Base-by-base conservation (phyloP, 1,140 invertebrate species). In the Magallana gigas region DNA sequence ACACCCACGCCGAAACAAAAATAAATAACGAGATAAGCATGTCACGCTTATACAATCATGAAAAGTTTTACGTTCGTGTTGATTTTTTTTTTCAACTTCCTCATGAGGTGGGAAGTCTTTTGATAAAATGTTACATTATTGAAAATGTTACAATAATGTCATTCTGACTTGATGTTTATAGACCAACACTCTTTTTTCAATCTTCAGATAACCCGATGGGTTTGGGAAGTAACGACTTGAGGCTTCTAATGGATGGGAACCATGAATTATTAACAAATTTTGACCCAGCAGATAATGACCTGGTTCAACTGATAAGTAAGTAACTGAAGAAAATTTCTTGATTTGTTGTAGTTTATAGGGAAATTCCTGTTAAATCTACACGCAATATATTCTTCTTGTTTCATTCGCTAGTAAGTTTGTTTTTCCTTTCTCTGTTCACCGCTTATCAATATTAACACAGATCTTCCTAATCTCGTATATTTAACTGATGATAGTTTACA, bases 151-250 rank as follows among this genome's bases (percentile, higher is more conserved):
- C 36, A 48, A 48, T 48, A 48, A 48, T 48, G 3, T 5, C 36
- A 48, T 48, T 48, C 36, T 48, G 5, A 48, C 36, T 48, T 48
- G 36, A 48, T 48, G 36, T 48, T 48, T 48, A 48, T 48, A 48
- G 2, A 48, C 2, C 36, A 48, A 48, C 36, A 48, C 36, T 48
- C 36, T 48, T 48, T 48, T 76, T 76, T 23, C 36, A 29, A 29
- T 76, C 1, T 12, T 29, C 68, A 76, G 68, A 76, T 8, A 76
- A 76, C 68, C 68, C 68, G 23, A 76, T 76, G 18, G 68, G 68
- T 11, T 9, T 76, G 68, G 68, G 23, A 29, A 76, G 68, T 11
- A 76, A 76, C 14, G 68, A 76, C 8, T 29, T 76, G 11, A 18
- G 68, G 8, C 18, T 76, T 23, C 23, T 76, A 29, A 76, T 76